These are phyloP conservation scores for Egretta garzetta DNA, from an alignment of 2,113 vertebrate species.

Conservation along the genomic window DNA sequence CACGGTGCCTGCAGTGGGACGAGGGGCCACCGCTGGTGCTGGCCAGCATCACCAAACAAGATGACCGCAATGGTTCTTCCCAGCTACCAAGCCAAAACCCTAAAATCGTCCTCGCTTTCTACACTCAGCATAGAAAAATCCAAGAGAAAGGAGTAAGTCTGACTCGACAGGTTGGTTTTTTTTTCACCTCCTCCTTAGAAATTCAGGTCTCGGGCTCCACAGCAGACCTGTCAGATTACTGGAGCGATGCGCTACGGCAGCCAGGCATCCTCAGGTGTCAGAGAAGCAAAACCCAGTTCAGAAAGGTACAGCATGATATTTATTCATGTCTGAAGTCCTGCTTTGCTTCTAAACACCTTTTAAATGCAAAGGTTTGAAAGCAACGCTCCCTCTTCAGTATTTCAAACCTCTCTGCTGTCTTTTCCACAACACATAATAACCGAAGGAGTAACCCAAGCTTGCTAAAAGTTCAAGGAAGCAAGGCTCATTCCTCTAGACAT, in stretches of 20 bases:
- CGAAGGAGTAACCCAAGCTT: not conserved
- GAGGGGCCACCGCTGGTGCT: rapidly evolving
- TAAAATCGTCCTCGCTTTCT: not conserved
- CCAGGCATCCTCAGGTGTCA: not conserved
- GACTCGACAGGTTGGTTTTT: not conserved
- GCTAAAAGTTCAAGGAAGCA: not conserved
- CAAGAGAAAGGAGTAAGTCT: not conserved
- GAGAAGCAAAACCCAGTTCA: not conserved
- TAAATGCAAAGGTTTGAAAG: not conserved
- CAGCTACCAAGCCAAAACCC: not conserved
- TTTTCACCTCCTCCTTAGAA: not conserved
- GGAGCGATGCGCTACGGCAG: not conserved
- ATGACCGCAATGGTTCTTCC: not conserved
- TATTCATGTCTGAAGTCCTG: not conserved
- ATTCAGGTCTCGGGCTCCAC: not conserved
- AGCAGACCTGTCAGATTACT: not conserved
- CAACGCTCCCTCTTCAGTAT: not conserved
- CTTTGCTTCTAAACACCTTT: not conserved
- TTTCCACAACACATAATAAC: not conserved
- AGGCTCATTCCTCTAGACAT: not conserved
- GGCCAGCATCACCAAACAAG: not conserved
- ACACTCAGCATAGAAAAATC: not conserved
- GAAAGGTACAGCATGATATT: not conserved
- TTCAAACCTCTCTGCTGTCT: not conserved
- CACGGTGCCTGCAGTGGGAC: not conserved